These are phyloP conservation scores for Amphiprion clarkii DNA, from an alignment of 2,797 vertebrate genomes.

Conservation along the genomic window DNA sequence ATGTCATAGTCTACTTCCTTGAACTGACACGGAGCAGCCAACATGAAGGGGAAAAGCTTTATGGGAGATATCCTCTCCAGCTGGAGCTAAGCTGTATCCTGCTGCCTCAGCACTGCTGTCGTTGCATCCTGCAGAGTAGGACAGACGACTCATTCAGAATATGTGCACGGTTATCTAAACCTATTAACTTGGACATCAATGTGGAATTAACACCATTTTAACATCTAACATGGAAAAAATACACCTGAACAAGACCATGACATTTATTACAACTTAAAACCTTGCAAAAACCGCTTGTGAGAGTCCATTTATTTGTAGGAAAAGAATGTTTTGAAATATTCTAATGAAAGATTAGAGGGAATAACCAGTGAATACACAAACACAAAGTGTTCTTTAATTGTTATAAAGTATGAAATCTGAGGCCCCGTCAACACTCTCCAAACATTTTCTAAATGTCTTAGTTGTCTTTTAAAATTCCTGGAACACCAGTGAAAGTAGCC, in stretches of 20 bases:
- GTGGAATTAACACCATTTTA: neutral
- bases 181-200: neutral
- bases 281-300: too few species aligned
- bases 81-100: conserved; percentile 30
- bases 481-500: too few species aligned
- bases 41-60: conserved; percentile 13
- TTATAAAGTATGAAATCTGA: too few species aligned
- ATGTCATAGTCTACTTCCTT: neutral
- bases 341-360: neutral
- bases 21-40: neutral
- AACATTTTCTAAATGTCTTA: too few species aligned
- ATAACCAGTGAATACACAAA: neutral
- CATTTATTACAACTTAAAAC: too few species aligned
- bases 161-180: neutral
- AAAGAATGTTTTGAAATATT: neutral
- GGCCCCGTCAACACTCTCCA: too few species aligned
- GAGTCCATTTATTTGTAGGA: neutral
- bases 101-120: conserved; percentile 38
- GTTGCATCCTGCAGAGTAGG: conserved; percentile 5
- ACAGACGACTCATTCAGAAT: conserved; percentile 7
- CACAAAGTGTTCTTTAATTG: neutral
- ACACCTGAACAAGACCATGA: too few species aligned
- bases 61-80: conserved; percentile 14
- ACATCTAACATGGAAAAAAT: neutral
- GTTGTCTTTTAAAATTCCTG: too few species aligned